Conservation (phyloP, 2,113 vertebrate species). For the Mustelus asterias region DNA sequence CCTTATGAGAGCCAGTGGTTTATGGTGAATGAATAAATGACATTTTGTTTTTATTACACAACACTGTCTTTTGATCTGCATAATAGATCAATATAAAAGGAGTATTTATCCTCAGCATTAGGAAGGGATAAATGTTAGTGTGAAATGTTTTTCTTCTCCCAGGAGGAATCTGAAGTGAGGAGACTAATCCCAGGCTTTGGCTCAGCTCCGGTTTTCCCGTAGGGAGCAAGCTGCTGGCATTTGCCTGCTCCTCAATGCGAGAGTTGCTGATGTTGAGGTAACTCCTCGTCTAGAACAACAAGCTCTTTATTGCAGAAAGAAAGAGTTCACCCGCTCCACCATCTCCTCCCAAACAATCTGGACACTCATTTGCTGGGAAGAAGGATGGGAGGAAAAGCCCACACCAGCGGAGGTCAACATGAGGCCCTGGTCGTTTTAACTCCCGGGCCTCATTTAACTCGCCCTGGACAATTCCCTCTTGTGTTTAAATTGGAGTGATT, state of each 20-base stretch:
- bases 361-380: not conserved
- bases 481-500: not conserved
- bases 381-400: not conserved
- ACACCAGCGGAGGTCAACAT: not conserved
- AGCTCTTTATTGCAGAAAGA: not conserved
- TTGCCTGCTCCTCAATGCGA: not conserved
- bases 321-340: not conserved
- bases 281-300: not conserved
- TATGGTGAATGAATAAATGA: not conserved
- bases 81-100: not conserved
- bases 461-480: not conserved
- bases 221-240: not conserved
- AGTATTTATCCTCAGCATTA: not conserved
- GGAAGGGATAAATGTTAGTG: not conserved
- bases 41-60: not conserved
- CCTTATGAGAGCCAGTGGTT: not conserved
- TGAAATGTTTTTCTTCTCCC: not conserved
- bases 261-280: not conserved
- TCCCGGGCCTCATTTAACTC: not conserved
- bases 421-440: not conserved
- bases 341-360: not conserved
- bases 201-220: not conserved
- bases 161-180: not conserved
- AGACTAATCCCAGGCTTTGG: not conserved
- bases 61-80: not conserved